A percentile compares a stretch with the other conserved stretches of the same genome.
These are phyloP conservation scores for Onthophagus taurus DNA, from an alignment of 1,140 invertebrate genomes.

Conservation along the genomic window DNA sequence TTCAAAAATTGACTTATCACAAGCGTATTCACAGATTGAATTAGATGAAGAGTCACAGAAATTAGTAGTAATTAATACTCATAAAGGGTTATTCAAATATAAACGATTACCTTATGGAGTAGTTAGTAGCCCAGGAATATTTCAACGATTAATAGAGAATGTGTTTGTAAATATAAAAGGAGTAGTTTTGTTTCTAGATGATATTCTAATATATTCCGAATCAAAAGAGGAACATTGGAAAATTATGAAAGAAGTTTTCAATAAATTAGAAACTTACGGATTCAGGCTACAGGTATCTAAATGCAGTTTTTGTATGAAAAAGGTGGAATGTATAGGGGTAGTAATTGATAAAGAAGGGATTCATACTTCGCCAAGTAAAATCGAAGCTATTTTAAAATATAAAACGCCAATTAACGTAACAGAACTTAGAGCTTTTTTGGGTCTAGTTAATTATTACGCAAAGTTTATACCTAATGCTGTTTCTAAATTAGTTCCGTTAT, in stretches of 20 bases:
- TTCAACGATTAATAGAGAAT: conserved; percentile 8
- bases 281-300: conserved; percentile 6
- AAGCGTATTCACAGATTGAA: conserved; percentile 6
- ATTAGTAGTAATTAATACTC: conserved; percentile 11
- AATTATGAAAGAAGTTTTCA: neutral
- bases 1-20: conserved; percentile 1
- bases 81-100: conserved; percentile 10
- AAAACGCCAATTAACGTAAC: conserved; percentile 24
- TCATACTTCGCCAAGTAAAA: conserved; percentile 15
- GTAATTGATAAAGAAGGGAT: conserved; percentile 9
- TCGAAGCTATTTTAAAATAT: conserved; percentile 29
- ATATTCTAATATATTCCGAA: conserved; percentile 18
- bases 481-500: conserved; percentile 12
- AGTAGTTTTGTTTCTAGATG: too few species aligned
- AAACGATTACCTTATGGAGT: conserved; percentile 9
- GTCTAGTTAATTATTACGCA: conserved; percentile 32
- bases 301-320: conserved; percentile 9
- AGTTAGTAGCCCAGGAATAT: conserved; percentile 1
- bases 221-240: neutral
- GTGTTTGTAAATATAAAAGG: too few species aligned
- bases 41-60: conserved; percentile 1
- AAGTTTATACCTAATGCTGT: conserved; percentile 27
- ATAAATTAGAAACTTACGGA: neutral
- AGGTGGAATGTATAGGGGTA: conserved; percentile 4
- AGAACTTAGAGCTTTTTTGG: conserved; percentile 30